Evolutionary conservation across 2,797 vertebrate genomes (phyloP).

Genomic region (Urocyon cinereoargenteus): DNA sequence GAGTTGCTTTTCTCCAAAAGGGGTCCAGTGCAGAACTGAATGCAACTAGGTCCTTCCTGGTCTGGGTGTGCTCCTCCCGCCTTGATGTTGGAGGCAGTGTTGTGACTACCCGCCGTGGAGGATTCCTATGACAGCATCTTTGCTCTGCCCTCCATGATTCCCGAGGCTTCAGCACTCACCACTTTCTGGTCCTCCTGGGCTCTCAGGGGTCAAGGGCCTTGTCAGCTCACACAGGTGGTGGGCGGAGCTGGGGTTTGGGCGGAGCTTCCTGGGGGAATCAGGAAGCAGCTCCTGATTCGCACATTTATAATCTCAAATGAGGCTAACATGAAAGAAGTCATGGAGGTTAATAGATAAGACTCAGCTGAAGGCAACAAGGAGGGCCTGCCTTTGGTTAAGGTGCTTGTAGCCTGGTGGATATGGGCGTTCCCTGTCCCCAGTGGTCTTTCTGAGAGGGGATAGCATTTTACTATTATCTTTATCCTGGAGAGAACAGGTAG

Average conservation of each 20-base stretch:
- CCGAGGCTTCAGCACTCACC: not conserved
- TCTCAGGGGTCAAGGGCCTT: not conserved
- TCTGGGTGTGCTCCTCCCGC: not conserved
- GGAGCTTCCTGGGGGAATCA: no score
- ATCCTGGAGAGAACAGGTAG: not conserved
- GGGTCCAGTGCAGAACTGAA: no score
- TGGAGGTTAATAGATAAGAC: not conserved
- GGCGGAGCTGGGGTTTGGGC: no score
- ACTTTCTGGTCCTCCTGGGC: not conserved
- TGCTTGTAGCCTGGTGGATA: fast-evolving
- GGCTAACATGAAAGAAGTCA: not conserved
- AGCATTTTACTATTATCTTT: not conserved
- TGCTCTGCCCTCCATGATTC: fast-evolving
- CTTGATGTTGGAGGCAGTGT: not conserved
- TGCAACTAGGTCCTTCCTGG: fast-evolving
- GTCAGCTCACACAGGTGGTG: not conserved
- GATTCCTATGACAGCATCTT: fast-evolving
- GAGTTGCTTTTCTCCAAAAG: not conserved
- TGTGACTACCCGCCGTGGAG: fast-evolving
- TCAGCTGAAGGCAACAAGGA: not conserved
- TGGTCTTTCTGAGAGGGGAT: not conserved
- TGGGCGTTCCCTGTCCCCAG: fast-evolving
- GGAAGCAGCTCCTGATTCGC: no score
- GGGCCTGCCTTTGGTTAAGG: not conserved
- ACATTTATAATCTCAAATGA: not conserved